Evolutionary conservation across 2,888 invertebrate species (phyloP), one percentile per base, ranked within the genome.

Genomic region (Drosophila rubida): DNA sequence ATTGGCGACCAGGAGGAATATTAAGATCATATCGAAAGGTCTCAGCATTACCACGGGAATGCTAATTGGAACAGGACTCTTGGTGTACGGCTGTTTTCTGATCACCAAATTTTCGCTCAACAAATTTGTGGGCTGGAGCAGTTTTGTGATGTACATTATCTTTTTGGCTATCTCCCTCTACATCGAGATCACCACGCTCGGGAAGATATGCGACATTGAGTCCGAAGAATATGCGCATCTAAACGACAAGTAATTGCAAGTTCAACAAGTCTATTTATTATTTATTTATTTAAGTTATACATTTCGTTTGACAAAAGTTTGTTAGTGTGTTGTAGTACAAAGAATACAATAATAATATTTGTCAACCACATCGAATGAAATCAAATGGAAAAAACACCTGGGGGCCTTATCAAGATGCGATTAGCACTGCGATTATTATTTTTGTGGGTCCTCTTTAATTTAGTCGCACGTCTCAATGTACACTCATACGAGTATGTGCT

Each of bases 1-100:
- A 0, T 94, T 95, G 0, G 94, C 96, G 60, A 94, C 95, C 70
- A 95, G 95, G 2, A 94, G n/a, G n/a, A 95, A 0, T 95, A 89
- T 94, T 94, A 78, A 19, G 3, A 96, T 98, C 85, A 96, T 96
- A 91, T 97, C 97, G 4, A 0, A 95, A 72, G 97, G 97, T 2
- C 92, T 98, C 74, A 95, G 95, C 84, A 97, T 97, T 92, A 96
- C 96, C 55, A 95, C 96, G 45, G 95, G 97, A 84, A 96, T 96
- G 27, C 93, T 98, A 57, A 92, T 98, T 63, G 95, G 96, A 35
- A 97, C 97, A 0, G 93, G 97, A 41, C 92, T 96, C 82, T 92
- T 97, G 87, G 93, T 98, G 61, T 96, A 97, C 91, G 95, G 68
- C 95, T 95, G 59, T 95, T 97, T 90, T 94, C 95, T 90, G 92